phyloP scores from a whole-genome alignment of 2,888 invertebrate species.

The Dicyrtomina minuta region DNA sequence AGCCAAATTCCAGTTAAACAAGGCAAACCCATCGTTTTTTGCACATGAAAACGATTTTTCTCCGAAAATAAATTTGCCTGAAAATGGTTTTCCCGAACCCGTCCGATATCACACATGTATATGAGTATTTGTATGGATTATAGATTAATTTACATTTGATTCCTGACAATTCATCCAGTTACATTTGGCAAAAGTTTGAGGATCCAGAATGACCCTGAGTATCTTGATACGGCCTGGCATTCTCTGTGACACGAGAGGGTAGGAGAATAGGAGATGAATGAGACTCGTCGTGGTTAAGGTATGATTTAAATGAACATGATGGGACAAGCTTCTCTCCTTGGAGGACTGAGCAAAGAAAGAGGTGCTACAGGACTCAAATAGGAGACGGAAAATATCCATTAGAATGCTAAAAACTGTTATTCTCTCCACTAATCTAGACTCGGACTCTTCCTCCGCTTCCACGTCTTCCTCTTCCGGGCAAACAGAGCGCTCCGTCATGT shows the following conservation, averaged over 20 bases:
- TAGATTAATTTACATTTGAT: slow-evolving; percentile 25
- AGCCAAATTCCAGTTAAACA: too few species aligned
- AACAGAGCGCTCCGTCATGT: slow-evolving; percentile 8
- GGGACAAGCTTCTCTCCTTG: slow-evolving; percentile 2
- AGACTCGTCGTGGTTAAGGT: slow-evolving; percentile 21
- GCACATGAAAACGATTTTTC: too few species aligned
- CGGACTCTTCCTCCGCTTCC: slow-evolving; percentile 23
- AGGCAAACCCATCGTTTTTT: too few species aligned
- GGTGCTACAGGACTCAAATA: slow-evolving; percentile 46
- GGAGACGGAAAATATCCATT: slow-evolving; percentile 49
- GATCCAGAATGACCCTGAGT: slow-evolving; percentile 39
- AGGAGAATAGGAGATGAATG: slow-evolving; percentile 17
- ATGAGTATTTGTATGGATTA: too few species aligned
- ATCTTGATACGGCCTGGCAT: slow-evolving; percentile 24
- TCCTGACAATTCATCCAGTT: slow-evolving; percentile 40
- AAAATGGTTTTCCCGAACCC: too few species aligned
- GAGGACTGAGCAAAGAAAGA: slow-evolving; percentile 36
- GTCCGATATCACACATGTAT: too few species aligned
- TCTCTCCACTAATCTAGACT: slow-evolving; percentile 36
- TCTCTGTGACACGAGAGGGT: slow-evolving; percentile 12
- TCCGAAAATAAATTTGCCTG: too few species aligned
- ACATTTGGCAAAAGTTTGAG: slow-evolving; percentile 42
- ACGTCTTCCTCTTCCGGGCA: slow-evolving; percentile 4
- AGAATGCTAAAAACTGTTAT: slow-evolving; percentile 42
- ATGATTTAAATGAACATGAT: slow-evolving; percentile 9